Evolutionary conservation across 2,888 invertebrate species (phyloP).

Genomic region (Metacarcinus magister): DNA sequence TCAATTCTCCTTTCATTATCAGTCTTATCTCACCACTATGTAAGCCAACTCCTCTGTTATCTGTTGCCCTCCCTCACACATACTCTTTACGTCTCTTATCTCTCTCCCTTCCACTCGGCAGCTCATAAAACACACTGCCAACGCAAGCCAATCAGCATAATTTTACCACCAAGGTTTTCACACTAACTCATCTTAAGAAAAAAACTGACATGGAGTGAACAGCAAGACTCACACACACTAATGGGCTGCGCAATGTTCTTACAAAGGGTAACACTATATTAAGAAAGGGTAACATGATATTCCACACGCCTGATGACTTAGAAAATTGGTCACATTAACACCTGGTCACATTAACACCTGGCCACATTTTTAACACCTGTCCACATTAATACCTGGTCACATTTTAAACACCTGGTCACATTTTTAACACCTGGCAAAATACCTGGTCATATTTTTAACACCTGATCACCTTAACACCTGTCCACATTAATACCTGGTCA

Average conservation of each 20-base stretch:
- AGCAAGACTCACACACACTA: slow-evolving; percentile 3
- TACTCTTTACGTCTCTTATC: not conserved
- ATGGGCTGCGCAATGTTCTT: not conserved
- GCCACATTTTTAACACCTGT: not conserved
- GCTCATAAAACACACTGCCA: not conserved
- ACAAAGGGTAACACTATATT: not conserved
- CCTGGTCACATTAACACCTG: not conserved
- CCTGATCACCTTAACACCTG: not conserved
- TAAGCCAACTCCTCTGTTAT: not conserved
- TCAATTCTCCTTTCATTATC: slow-evolving; percentile 7
- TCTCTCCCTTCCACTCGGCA: not conserved
- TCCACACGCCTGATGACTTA: not conserved
- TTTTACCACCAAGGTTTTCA: not conserved
- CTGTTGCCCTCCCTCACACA: not conserved
- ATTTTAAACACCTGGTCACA: not conserved
- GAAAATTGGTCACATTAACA: not conserved
- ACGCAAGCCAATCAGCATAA: not conserved
- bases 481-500: not conserved
- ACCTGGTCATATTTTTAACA: not conserved
- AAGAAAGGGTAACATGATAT: not conserved
- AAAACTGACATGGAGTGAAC: not conserved
- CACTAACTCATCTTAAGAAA: not conserved
- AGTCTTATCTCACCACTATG: not conserved
- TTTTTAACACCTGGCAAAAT: not conserved
- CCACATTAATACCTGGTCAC: not conserved